Evolutionary conservation across 2,113 vertebrate genomes (phyloP), one percentile per base, ranked within the genome.

Genomic region (Istiophorus platypterus): DNA sequence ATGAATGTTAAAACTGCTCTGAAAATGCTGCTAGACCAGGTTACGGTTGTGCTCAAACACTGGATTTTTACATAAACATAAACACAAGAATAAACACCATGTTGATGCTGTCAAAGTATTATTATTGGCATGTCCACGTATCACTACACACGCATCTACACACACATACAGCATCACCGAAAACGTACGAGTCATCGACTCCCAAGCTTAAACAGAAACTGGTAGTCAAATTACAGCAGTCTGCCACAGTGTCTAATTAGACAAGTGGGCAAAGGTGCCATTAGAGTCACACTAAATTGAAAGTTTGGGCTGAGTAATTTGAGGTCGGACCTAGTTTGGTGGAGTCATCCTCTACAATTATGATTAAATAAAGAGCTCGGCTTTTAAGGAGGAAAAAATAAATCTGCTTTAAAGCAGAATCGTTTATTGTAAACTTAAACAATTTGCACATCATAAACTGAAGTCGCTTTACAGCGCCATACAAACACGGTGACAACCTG

Each of bases 201-300:
- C 22, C 64, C 12, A 27, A 51, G 42, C 15, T 67, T 63, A 59
- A 64, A 59, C 31, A 39, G 26, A 76, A 63, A 73, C 76, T 22
- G 45, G 24, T 39, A 17, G 42, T 72, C 59, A 77, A 56, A 86
- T 47, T 45, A 37, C 70, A 83, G 51, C 26, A 31, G 70, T 26
- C 78, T 84, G 64, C 1, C 61, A 34, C 22, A 34, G 31, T 39
- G 81, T 85, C 81, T 76, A 70, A 76, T 84, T 75, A 87, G 57
- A 79, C 20, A 22, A 76, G 75, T 57, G 82, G 80, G 73, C 63
- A 90, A 81, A 81, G 82, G 52, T 85, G 77, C 81, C 76, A 81
- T 92, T 91, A 90, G 57, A 85, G 77, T 63, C 29, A 13, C 18
- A 20, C 74, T 59, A 89, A 91, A 93, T 88, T 89, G 80, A 90